These are phyloP conservation scores for Montifringilla adamsi DNA, from an alignment of 2,113 vertebrate species.

Conservation along the genomic window DNA sequence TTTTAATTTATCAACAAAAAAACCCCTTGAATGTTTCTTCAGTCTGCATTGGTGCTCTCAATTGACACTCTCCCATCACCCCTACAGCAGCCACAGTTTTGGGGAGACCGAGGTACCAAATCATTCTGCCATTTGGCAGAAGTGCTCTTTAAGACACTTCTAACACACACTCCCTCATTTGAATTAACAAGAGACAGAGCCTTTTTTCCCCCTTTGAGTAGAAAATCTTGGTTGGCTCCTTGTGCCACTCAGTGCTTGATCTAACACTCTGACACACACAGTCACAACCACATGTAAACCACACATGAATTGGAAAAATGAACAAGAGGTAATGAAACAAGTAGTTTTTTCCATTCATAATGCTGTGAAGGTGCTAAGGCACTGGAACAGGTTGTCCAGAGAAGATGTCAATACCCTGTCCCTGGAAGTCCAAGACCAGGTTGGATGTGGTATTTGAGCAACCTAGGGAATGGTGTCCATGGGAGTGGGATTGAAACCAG, in stretches of 20 bases:
- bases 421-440: not conserved
- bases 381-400: not conserved
- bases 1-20: not conserved
- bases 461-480: not conserved
- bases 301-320: not conserved
- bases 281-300: not conserved
- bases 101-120: not conserved
- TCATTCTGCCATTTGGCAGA: not conserved
- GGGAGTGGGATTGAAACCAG: not conserved
- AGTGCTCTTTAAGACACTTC: conserved; percentile 4
- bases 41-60: not conserved
- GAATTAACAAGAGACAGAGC: conserved; percentile 16
- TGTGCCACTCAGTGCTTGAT: conserved; percentile 40
- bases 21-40: not conserved
- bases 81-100: not conserved
- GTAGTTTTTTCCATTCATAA: not conserved
- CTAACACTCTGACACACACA: not conserved
- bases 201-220: conserved; percentile 37
- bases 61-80: not conserved
- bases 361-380: not conserved
- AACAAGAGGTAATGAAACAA: conserved; percentile 16
- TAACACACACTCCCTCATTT: not conserved
- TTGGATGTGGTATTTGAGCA: not conserved
- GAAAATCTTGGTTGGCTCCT: conserved; percentile 35
- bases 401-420: not conserved